Conservation (phyloP, 2,797 vertebrate species). For the Stomatorhinus walkeri region DNA sequence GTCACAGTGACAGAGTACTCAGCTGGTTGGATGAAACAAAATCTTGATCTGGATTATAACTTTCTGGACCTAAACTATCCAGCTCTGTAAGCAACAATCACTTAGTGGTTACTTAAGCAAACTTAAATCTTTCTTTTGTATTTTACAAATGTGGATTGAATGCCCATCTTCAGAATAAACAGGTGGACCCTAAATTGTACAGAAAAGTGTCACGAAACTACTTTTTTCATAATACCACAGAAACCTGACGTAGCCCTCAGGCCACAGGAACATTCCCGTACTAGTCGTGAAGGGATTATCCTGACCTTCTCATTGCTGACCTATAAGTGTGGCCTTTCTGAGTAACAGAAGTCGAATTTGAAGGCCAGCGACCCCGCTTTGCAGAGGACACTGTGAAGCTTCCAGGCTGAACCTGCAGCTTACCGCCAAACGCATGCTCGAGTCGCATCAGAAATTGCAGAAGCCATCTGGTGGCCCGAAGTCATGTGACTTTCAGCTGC, state of each 20-base stretch:
- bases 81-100: background rate
- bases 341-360: background rate
- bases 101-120: background rate
- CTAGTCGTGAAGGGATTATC: background rate
- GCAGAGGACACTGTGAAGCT: background rate
- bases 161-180: background rate
- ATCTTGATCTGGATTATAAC: background rate
- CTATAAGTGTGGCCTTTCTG: background rate
- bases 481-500: background rate
- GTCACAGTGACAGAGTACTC: background rate
- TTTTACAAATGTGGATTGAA: background rate
- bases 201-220: background rate
- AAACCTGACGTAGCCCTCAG: background rate
- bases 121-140: background rate
- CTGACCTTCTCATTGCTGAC: conserved; percentile 1
- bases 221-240: background rate
- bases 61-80: background rate
- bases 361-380: background rate
- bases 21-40: background rate
- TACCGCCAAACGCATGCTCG: background rate
- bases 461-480: background rate
- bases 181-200: background rate
- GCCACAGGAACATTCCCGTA: background rate
- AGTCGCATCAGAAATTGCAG: background rate
- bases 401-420: background rate